These are phyloP conservation scores for Cebus imitator DNA, from an alignment of 2,113 vertebrate species.

Conservation along the genomic window DNA sequence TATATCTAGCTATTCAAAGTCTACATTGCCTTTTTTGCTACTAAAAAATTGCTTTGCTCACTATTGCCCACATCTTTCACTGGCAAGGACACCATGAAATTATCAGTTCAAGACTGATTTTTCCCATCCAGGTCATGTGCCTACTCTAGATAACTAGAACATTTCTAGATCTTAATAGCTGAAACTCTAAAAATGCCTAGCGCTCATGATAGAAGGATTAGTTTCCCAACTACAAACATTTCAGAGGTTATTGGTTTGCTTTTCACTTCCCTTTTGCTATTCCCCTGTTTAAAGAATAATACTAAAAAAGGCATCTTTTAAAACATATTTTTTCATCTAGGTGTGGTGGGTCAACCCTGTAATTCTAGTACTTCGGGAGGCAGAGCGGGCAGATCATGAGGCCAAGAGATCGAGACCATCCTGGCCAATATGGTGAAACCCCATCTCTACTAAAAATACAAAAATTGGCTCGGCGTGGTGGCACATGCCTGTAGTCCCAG, in stretches of 20 bases:
- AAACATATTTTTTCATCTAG: not conserved
- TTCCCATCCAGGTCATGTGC: not conserved
- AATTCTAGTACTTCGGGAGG: too few species aligned
- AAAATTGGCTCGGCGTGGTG: too few species aligned
- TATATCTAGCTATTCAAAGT: not conserved
- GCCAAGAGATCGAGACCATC: too few species aligned
- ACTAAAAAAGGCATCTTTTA: not conserved
- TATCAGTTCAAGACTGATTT: not conserved
- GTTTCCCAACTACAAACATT: not conserved
- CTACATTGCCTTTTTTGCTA: not conserved
- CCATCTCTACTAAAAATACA: too few species aligned
- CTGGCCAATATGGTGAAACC: too few species aligned
- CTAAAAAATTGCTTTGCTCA: not conserved
- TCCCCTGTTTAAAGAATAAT: not conserved
- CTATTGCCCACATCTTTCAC: not conserved
- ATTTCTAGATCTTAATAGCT: not conserved
- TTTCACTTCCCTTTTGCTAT: not conserved
- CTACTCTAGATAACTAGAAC: not conserved
- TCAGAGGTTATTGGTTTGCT: not conserved
- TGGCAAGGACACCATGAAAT: not conserved
- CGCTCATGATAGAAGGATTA: not conserved
- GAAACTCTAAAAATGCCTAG: not conserved
- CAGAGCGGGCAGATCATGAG: too few species aligned
- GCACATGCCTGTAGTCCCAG: too few species aligned
- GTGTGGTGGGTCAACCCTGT: too few species aligned